Base-by-base conservation (phyloP, 2,888 invertebrate species). In the Cephus pygmeus region DNA sequence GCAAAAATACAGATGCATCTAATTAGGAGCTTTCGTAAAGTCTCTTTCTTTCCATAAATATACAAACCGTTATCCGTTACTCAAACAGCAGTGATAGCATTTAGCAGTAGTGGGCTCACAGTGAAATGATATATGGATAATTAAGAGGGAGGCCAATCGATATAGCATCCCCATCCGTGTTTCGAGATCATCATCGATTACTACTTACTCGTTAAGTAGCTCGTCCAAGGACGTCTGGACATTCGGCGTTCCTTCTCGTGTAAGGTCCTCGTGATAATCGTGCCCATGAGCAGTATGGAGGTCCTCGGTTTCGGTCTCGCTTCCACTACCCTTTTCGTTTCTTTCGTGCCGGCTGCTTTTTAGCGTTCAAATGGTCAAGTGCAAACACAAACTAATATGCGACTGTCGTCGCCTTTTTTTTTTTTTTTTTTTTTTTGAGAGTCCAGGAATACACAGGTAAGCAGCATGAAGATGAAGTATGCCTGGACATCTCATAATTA, bases 261-360 rank as follows among this genome's bases (percentile, higher is more conserved):
- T 89, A 84, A 88, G 86, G 84, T 88, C 89, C 84, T 87, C 88
- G 82, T 89, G 89, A 83, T 88, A 91, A 82, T 89, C 91, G 83
- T 91, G 90, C 86, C 86, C 89, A 83, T 88, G 88, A 81, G 87
- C 82, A 84, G 89, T 86, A 82, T 90, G 90, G 83, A 90, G 88
- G 85, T 95, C 95, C 92, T 96, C 96, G 82, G 95, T 95, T 92
- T 96, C 96, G 91, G 95, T 95, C 93, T 96, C 94, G 91, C 95
- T 95, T 91, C 95, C 94, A 89, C 94, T 94, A 90, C 93, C 94
- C 88, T 93, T 93, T 88, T 91, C 91, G 83, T 88, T 90, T 88
- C 93, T 92, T 88, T 91, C 91, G 85, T 90, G 91, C 87, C 90
- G 89, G 87, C 90, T 91, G 89, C 85, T 86, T 83, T 40, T 40